Percentiles rank a stretch among this genome's conserved stretches.
Evolutionary conservation across 2,797 vertebrate species (phyloP).

Genomic region (Rallus crepitans): DNA sequence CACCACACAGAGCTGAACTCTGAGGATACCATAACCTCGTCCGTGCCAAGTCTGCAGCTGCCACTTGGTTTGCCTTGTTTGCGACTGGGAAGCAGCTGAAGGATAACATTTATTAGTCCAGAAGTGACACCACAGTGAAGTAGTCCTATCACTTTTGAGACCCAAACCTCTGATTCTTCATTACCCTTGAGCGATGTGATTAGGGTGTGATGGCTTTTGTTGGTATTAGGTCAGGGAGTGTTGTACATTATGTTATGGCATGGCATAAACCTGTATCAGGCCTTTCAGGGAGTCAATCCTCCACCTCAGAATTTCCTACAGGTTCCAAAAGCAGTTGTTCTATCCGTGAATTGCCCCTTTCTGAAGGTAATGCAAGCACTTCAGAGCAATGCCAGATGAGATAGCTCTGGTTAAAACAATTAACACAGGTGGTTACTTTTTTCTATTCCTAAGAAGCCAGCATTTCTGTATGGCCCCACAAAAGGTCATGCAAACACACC

Average conservation of each 20-base stretch:
- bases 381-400: background rate
- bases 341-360: background rate
- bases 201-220: fast-evolving
- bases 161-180: fast-evolving
- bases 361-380: background rate
- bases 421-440: background rate
- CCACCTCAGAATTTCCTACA: background rate
- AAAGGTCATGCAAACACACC: background rate
- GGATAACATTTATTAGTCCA: background rate
- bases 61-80: background rate
- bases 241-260: background rate
- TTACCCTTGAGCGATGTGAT: background rate
- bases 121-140: background rate
- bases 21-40: background rate
- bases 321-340: background rate
- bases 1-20: background rate
- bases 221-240: background rate
- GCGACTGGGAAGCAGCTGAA: background rate
- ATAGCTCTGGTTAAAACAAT: background rate
- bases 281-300: background rate
- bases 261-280: background rate
- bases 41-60: background rate
- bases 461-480: background rate
- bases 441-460: background rate
- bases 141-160: background rate